phyloP scores from a whole-genome alignment of 2,888 invertebrate genomes.

The Leptinotarsa juncta region DNA sequence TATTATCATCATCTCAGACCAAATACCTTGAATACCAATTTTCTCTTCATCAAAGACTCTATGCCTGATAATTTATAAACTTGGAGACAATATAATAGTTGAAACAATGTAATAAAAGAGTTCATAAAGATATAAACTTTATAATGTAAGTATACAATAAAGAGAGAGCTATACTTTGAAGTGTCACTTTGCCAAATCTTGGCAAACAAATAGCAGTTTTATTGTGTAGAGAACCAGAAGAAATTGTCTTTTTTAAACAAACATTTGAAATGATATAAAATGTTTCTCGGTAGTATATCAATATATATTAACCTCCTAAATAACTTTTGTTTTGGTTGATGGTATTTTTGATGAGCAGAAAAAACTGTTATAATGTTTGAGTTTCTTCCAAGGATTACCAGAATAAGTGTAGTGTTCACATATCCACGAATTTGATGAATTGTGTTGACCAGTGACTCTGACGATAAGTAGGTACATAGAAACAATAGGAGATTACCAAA shows the following conservation, averaged over 20 bases:
- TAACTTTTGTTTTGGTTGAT: too few species aligned
- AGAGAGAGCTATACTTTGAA: slow-evolving; percentile 3
- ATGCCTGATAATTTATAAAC: slow-evolving; percentile 39
- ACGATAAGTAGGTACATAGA: too few species aligned
- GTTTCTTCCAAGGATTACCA: too few species aligned
- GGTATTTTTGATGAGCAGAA: too few species aligned
- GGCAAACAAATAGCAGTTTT: slow-evolving; percentile 3
- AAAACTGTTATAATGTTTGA: too few species aligned
- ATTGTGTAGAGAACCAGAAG: not conserved
- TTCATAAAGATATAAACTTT: slow-evolving; percentile 49
- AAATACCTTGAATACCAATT: not conserved
- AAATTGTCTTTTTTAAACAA: not conserved
- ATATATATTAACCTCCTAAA: too few species aligned
- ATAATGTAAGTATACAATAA: slow-evolving; percentile 34
- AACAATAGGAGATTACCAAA: too few species aligned
- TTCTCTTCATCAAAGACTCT: slow-evolving; percentile 21
- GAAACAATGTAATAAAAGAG: slow-evolving; percentile 46
- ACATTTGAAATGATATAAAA: not conserved
- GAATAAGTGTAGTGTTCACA: too few species aligned
- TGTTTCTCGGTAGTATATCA: too few species aligned
- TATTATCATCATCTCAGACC: not conserved
- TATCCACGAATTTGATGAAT: too few species aligned
- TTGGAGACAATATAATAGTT: slow-evolving; percentile 46
- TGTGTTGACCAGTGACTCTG: too few species aligned
- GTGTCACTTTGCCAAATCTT: slow-evolving; percentile 11